Percentiles rank a stretch among this genome's conserved stretches.
These are phyloP conservation scores for Rhinolophus sinicus DNA, from an alignment of 2,113 vertebrate species.

Conservation along the genomic window DNA sequence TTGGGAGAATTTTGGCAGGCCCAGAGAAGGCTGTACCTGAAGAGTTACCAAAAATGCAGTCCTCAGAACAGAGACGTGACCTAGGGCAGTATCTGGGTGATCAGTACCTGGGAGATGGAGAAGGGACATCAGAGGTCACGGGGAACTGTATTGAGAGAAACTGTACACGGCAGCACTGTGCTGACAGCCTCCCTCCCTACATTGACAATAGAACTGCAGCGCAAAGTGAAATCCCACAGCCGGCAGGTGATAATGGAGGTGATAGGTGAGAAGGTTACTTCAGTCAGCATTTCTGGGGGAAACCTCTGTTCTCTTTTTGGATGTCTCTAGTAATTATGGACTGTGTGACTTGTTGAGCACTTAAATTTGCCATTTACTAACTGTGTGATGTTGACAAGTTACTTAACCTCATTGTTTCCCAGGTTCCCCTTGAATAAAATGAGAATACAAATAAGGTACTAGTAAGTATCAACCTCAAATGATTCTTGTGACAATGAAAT, in stretches of 20 bases:
- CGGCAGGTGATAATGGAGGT: background rate
- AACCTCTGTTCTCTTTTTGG: background rate
- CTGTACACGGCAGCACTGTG: accelerated
- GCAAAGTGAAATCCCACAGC: background rate
- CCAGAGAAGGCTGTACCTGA: background rate
- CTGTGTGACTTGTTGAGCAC: background rate
- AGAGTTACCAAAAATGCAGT: background rate
- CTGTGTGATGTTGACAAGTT: background rate
- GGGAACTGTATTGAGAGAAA: background rate
- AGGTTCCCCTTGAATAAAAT: background rate
- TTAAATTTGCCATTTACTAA: background rate
- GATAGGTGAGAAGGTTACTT: background rate
- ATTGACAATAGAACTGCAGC: background rate
- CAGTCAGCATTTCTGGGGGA: background rate
- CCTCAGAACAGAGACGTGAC: background rate
- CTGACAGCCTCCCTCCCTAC: background rate
- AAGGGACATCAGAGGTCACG: background rate
- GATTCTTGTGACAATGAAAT: background rate
- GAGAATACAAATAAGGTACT: background rate
- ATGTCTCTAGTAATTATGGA: background rate
- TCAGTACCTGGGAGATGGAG: background rate
- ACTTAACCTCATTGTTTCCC: background rate
- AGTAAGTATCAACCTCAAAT: background rate
- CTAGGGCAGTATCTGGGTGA: background rate
- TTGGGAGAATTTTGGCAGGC: background rate